Conservation (phyloP, 2,113 vertebrate species). For the Brienomyrus longianalis region DNA sequence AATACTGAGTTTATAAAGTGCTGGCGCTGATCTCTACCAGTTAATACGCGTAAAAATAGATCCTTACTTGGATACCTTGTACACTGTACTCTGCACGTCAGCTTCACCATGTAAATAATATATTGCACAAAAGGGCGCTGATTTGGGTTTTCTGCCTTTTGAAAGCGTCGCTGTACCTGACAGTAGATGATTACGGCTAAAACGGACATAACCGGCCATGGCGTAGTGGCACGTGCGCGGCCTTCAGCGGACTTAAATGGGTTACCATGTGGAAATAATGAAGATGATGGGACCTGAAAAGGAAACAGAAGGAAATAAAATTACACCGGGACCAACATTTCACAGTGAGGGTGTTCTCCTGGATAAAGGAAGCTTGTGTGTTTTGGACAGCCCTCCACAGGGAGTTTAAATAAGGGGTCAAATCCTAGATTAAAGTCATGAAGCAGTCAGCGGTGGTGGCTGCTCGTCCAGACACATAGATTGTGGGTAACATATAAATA, state of each 20-base stretch:
- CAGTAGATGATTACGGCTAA: not conserved
- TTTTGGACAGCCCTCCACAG: not conserved
- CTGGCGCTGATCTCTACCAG: not conserved
- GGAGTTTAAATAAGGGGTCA: not conserved
- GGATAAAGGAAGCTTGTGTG: constrained; percentile 18
- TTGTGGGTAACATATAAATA: constrained; percentile 5
- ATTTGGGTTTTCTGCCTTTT: not conserved
- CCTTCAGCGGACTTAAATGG: not conserved
- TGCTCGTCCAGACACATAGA: not conserved
- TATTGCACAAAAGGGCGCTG: not conserved
- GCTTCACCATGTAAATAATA: not conserved
- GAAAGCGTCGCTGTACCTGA: not conserved
- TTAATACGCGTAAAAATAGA: not conserved
- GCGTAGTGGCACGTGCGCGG: not conserved
- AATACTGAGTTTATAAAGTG: not conserved
- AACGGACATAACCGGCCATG: not conserved
- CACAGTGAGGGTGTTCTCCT: constrained; percentile 27
- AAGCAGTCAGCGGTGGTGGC: not conserved
- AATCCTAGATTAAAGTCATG: not conserved
- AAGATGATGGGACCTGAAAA: constrained; percentile 18
- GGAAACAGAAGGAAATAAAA: constrained; percentile 26
- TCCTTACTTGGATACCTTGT: not conserved
- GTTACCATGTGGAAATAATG: constrained; percentile 29
- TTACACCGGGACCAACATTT: constrained; percentile 38
- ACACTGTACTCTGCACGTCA: not conserved